Evolutionary conservation across 2,888 invertebrate species (phyloP).

Genomic region (Rhyacophila evoluta): DNA sequence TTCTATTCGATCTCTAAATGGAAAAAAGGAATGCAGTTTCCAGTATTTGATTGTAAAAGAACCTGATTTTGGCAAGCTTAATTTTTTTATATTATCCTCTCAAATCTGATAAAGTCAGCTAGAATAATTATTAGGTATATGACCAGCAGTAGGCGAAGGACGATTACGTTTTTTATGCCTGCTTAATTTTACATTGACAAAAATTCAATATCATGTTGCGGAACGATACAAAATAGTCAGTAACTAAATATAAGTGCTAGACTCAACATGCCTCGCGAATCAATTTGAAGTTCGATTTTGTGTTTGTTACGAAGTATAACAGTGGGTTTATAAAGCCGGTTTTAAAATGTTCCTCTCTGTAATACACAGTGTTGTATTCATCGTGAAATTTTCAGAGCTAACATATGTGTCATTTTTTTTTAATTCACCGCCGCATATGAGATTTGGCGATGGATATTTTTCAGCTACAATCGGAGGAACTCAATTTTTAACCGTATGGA

Average conservation of each 20-base stretch:
- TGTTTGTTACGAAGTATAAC: background rate
- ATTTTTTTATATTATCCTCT: no score
- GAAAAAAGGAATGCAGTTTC: no score
- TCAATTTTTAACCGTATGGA: slow-evolving; percentile 42
- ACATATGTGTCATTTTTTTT: background rate
- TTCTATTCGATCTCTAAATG: no score
- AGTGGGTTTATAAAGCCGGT: background rate
- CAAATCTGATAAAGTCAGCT: no score
- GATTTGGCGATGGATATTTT: background rate
- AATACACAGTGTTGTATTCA: background rate
- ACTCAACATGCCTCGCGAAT: background rate
- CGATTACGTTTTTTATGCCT: no score
- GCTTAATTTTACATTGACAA: no score
- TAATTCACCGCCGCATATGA: slow-evolving; percentile 23
- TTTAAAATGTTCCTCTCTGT: background rate
- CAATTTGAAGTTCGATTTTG: background rate
- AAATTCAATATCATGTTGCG: no score
- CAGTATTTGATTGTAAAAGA: no score
- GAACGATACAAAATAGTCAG: background rate
- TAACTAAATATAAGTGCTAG: background rate
- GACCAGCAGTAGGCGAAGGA: no score
- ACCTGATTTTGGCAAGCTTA: no score
- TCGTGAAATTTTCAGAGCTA: background rate
- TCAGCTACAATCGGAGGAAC: slow-evolving; percentile 23
- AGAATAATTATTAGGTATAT: no score